These are phyloP conservation scores for Drosophila quinaria DNA, from an alignment of 2,888 invertebrate genomes.

Conservation along the genomic window DNA sequence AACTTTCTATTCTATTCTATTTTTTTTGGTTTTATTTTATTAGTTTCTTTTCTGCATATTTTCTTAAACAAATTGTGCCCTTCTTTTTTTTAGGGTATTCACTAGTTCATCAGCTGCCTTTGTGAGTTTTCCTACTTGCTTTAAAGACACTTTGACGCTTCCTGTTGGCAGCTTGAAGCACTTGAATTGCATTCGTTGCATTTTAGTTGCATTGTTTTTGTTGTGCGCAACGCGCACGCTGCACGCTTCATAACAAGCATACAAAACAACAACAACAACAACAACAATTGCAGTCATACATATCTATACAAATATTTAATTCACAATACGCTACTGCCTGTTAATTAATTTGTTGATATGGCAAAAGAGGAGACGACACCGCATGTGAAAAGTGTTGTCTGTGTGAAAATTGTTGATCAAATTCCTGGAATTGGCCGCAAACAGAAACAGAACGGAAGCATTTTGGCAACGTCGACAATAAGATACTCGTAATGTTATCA, in stretches of 20 bases:
- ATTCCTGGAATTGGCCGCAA: slow-evolving; percentile 69
- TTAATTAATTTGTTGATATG: slow-evolving; percentile 57
- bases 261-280: slow-evolving; percentile 7
- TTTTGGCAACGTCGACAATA: slow-evolving; percentile 67
- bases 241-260: slow-evolving; percentile 60
- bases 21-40: neutral
- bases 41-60: no score
- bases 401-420: slow-evolving; percentile 71
- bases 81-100: slow-evolving; percentile 18
- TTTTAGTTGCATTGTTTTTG: slow-evolving; percentile 69
- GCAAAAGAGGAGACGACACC: slow-evolving; percentile 48
- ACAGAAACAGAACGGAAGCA: slow-evolving; percentile 63
- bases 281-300: neutral
- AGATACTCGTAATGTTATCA: slow-evolving; percentile 11
- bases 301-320: slow-evolving; percentile 44
- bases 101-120: neutral
- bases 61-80: no score
- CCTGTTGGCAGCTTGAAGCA: slow-evolving; percentile 47
- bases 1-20: no score
- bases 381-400: slow-evolving; percentile 46
- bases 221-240: slow-evolving; percentile 62
- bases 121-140: slow-evolving; percentile 18
- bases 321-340: slow-evolving; percentile 52
- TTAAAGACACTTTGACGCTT: slow-evolving; percentile 63
- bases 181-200: slow-evolving; percentile 62